phyloP scores from a whole-genome alignment of 2,113 vertebrate species.

The Scomber scombrus region DNA sequence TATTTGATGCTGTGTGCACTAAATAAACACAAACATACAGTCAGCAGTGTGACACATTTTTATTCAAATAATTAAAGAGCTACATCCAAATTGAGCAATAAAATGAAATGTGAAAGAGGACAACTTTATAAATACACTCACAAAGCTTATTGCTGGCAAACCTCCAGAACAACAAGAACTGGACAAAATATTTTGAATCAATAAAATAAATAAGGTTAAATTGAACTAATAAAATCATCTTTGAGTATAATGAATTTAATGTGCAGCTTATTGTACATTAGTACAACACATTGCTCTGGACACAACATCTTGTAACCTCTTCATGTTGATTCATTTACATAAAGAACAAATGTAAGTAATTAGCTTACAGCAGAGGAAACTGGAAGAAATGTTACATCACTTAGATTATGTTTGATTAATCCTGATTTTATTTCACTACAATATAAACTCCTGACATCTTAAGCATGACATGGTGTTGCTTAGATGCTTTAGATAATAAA shows the following conservation, averaged over 20 bases:
- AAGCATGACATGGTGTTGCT: too few species aligned
- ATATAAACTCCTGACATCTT: background rate
- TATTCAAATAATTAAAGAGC: background rate
- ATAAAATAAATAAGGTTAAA: background rate
- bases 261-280: conserved; percentile 17
- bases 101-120: background rate
- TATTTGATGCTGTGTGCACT: too few species aligned
- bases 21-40: background rate
- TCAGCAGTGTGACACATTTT: background rate
- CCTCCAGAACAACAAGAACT: background rate
- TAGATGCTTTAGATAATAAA: too few species aligned
- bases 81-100: background rate
- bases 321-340: background rate
- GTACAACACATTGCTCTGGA: background rate
- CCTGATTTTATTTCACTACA: background rate
- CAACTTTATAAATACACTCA: background rate
- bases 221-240: background rate
- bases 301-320: background rate
- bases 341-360: background rate
- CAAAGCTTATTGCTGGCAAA: conserved; percentile 21
- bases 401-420: background rate
- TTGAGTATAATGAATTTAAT: background rate
- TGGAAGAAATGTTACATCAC: background rate
- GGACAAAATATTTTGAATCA: background rate
- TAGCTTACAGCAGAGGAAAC: background rate